Evolutionary conservation across 2,888 invertebrate genomes (phyloP).

Genomic region (Oasisia sp.): DNA sequence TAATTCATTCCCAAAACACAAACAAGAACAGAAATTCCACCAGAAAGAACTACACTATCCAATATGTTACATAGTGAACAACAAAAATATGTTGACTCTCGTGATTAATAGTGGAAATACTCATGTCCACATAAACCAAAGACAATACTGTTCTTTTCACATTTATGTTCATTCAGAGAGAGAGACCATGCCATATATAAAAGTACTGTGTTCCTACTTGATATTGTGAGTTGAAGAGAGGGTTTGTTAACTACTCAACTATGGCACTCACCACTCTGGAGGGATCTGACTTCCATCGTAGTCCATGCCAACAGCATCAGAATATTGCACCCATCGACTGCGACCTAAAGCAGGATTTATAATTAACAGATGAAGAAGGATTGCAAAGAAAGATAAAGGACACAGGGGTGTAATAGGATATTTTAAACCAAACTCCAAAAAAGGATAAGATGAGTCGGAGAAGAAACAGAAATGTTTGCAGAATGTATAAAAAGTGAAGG

Average conservation of each 20-base stretch:
- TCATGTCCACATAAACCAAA: background rate
- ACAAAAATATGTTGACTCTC: background rate
- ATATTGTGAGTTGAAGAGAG: background rate
- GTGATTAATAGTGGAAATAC: background rate
- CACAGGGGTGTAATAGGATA: too few relatives aligned
- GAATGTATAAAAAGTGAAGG: too few relatives aligned
- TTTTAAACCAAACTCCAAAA: too few relatives aligned
- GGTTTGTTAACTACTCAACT: background rate
- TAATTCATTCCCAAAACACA: background rate
- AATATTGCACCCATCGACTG: conserved; percentile 95
- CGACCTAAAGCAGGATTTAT: conserved; percentile 70
- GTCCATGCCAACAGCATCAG: conserved; percentile 79
- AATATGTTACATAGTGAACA: background rate
- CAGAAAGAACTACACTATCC: background rate
- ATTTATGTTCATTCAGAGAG: too few relatives aligned
- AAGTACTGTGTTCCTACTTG: background rate
- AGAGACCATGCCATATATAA: background rate
- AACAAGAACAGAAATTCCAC: background rate
- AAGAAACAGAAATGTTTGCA: too few relatives aligned
- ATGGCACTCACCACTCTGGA: conserved; percentile 84
- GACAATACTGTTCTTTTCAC: background rate
- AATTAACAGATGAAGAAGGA: background rate
- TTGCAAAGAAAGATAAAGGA: background rate
- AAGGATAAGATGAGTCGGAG: too few relatives aligned
- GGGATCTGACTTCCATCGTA: conserved; percentile 89